phyloP scores from a whole-genome alignment of 2,797 vertebrate genomes.

The Argyrosomus regius region DNA sequence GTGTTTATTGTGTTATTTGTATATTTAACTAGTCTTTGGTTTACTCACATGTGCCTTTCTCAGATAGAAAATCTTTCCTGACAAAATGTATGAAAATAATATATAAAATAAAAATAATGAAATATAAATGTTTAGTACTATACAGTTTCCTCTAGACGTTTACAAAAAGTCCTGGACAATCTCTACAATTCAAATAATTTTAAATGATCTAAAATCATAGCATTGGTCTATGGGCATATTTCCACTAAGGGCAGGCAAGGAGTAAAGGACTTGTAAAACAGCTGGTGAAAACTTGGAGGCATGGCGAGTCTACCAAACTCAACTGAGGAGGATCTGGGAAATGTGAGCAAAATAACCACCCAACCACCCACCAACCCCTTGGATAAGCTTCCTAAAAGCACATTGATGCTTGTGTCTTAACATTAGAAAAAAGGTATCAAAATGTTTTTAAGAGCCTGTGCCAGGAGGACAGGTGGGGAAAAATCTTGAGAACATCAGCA shows the following conservation, averaged over 20 bases:
- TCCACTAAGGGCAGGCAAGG: conserved; percentile 17
- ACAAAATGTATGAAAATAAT: neutral
- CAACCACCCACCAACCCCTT: neutral
- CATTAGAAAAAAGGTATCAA: conserved; percentile 5
- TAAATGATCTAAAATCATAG: neutral
- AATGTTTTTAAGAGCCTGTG: conserved; percentile 49
- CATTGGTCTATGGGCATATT: conserved; percentile 26
- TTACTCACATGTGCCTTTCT: neutral
- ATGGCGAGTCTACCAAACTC: conserved; percentile 9
- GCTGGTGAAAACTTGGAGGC: conserved; percentile 25
- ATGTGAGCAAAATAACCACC: conserved; percentile 1
- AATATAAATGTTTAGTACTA: neutral
- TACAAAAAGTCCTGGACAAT: neutral
- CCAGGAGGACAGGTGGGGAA: conserved; percentile 35
- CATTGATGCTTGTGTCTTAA: neutral
- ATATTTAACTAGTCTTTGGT: neutral
- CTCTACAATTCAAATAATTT: neutral
- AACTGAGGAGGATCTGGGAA: conserved; percentile 29
- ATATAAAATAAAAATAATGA: too few relatives aligned
- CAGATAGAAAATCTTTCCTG: too few relatives aligned
- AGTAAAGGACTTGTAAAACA: conserved; percentile 13
- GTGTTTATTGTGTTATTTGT: neutral
- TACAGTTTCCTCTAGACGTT: neutral
- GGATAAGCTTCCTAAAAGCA: conserved; percentile 51
- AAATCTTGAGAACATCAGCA: conserved; percentile 75